Evolutionary conservation across 1,140 invertebrate genomes (phyloP).

Genomic region (Physella acuta): DNA sequence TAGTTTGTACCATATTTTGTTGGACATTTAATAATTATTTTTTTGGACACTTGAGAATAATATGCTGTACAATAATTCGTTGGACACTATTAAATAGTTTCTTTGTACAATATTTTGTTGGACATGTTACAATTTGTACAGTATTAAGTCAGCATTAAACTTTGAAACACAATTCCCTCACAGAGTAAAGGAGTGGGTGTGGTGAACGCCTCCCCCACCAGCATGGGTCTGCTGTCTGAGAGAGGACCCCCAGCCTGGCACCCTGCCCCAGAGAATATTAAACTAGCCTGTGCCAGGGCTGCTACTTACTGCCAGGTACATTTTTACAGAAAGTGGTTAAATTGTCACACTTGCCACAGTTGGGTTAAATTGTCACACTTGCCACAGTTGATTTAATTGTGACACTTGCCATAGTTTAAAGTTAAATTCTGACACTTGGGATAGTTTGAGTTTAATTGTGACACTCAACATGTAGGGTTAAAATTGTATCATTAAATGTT

Average conservation of each 20-base stretch:
- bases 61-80: neutral
- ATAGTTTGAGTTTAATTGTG: too few species aligned
- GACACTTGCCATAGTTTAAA: too few species aligned
- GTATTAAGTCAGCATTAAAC: neutral
- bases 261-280: slow-evolving; percentile 72
- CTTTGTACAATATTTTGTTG: neutral
- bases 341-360: too few species aligned
- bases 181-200: slow-evolving; percentile 75
- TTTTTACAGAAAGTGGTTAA: neutral
- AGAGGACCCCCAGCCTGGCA: slow-evolving; percentile 80
- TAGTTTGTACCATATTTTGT: too few species aligned
- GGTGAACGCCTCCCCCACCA: slow-evolving; percentile 78
- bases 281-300: slow-evolving; percentile 62
- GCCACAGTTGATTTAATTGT: too few species aligned
- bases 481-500: too few species aligned
- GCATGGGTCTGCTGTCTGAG: slow-evolving; percentile 80
- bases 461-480: too few species aligned
- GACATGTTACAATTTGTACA: neutral
- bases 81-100: neutral
- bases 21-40: too few species aligned
- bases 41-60: too few species aligned
- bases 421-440: too few species aligned
- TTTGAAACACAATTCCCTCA: slow-evolving; percentile 2
- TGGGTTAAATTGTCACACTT: too few species aligned
- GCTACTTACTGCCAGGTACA: slow-evolving; percentile 57